Evolutionary conservation across 92 coral and sea anemone species (phyloP).

Genomic region (Anthopleura xanthogrammica): DNA sequence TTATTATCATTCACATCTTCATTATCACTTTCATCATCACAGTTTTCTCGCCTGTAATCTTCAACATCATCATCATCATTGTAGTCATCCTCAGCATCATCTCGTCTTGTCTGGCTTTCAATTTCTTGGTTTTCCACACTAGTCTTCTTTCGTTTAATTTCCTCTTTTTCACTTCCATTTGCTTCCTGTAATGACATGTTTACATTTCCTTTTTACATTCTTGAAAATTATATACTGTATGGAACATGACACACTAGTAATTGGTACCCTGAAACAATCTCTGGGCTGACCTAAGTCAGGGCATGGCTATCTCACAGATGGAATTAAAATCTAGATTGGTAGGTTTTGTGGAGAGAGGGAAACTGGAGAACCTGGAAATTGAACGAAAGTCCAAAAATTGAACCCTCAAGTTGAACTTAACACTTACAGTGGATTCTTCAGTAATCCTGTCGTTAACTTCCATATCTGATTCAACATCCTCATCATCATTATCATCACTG

Average conservation of each 20-base stretch:
- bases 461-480: background rate
- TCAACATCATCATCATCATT: conserved; percentile 11
- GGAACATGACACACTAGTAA: too few relatives aligned
- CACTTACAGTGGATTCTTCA: background rate
- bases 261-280: too few relatives aligned
- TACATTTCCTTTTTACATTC: background rate
- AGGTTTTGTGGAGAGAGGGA: too few relatives aligned
- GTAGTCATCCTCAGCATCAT: conserved; percentile 7
- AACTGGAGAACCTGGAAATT: too few relatives aligned
- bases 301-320: too few relatives aligned
- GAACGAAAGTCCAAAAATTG: too few relatives aligned
- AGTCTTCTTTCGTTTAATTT: background rate
- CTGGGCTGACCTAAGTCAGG: too few relatives aligned
- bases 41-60: conserved; percentile 4
- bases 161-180: background rate
- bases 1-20: conserved; percentile 12
- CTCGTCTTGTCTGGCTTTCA: background rate
- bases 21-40: conserved; percentile 28
- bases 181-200: background rate
- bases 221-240: background rate
- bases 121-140: conserved; percentile 21
- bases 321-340: too few relatives aligned
- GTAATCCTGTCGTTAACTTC: background rate
- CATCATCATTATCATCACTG: conserved; percentile 21
- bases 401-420: background rate